Percentiles rank a stretch among this genome's conserved stretches.
These are phyloP conservation scores for Athalia cordata DNA, from an alignment of 2,888 invertebrate species.

Conservation along the genomic window DNA sequence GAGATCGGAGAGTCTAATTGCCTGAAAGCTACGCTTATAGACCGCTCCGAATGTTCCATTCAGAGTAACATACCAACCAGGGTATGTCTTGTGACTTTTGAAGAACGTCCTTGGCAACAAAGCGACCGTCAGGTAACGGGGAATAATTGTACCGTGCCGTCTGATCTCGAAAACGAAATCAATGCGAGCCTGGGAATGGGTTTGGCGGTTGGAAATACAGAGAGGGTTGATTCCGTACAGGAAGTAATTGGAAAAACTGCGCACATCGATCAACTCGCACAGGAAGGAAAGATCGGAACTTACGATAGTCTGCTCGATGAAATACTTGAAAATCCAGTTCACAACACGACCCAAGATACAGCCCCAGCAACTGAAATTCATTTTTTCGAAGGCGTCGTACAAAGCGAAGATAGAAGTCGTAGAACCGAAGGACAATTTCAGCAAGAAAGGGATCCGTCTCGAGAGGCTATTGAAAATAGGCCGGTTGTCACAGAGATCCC, in stretches of 20 bases:
- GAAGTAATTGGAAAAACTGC: slow-evolving; percentile 55
- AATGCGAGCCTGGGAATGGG: slow-evolving; percentile 52
- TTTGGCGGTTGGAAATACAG: slow-evolving; percentile 9
- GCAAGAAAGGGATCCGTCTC: neutral
- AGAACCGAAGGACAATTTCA: neutral
- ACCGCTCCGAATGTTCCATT: slow-evolving; percentile 63
- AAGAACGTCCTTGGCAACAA: slow-evolving; percentile 65
- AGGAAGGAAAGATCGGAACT: slow-evolving; percentile 56
- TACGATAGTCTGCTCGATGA: slow-evolving; percentile 52
- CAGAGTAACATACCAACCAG: slow-evolving; percentile 59
- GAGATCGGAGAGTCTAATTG: slow-evolving; percentile 68
- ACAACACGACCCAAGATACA: neutral
- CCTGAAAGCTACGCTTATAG: slow-evolving; percentile 57
- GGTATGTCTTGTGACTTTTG: slow-evolving; percentile 64
- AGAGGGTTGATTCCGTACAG: slow-evolving; percentile 45
- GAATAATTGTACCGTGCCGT: slow-evolving; percentile 67
- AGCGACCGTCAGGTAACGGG: slow-evolving; percentile 61
- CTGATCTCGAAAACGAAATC: slow-evolving; percentile 56
- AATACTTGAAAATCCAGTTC: slow-evolving; percentile 44
- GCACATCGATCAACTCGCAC: slow-evolving; percentile 60
- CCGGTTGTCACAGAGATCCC: slow-evolving; percentile 55
- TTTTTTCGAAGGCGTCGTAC: neutral
- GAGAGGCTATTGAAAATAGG: slow-evolving; percentile 23
- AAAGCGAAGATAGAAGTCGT: neutral
- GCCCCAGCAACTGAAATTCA: neutral